Base-by-base conservation (phyloP, 1,140 invertebrate species). In the Drosophila lini region DNA sequence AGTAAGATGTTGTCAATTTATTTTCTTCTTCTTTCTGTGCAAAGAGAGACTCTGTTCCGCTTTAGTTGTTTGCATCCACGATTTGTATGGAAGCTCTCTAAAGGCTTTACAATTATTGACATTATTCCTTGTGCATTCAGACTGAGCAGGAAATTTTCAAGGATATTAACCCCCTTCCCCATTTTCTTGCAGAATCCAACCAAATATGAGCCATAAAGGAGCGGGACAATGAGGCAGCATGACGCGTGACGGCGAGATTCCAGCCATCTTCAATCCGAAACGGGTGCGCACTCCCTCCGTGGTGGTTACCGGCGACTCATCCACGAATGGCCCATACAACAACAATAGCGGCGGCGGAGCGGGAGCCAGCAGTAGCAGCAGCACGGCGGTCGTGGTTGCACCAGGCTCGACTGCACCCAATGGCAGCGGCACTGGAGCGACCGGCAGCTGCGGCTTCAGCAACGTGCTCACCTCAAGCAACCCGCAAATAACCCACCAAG, bases 251-350 rank as follows among this genome's bases (percentile, higher is more conserved):
- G 94, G 94, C 68, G 95, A 96, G 91, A 94, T 96, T 91, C 94
- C 95, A 56, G 96, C 95, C 73, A 96, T 96, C 81, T 96, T 96
- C 89, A 96, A 96, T 93, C 95, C 96, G 34, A 95, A 95, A 89
- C 93, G 95, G 65, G 95, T 95, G 60, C 94, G 95, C 56, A 94
- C 95, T 25, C 95, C 95, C 45, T 95, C 95, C 42, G 95, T 96
- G 62, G 94, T 96, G 74, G 94, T 96, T 64, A 96, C 95, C 3
- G 95, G 95, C 65, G 95, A 96, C 63, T 91, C 91, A n/a, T 78
- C 93, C 38, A 68, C 93, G 36, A 94, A 94, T 91, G 94, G 94
- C 36, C 93, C 93, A 3, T 94, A 81, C 64, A 84, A 60, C 44
- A 86, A 64, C 40, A 78, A 62, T 25, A 74, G 36, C 47, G 47